phyloP scores from a whole-genome alignment of 2,797 vertebrate species.

The Furcifer pardalis region DNA sequence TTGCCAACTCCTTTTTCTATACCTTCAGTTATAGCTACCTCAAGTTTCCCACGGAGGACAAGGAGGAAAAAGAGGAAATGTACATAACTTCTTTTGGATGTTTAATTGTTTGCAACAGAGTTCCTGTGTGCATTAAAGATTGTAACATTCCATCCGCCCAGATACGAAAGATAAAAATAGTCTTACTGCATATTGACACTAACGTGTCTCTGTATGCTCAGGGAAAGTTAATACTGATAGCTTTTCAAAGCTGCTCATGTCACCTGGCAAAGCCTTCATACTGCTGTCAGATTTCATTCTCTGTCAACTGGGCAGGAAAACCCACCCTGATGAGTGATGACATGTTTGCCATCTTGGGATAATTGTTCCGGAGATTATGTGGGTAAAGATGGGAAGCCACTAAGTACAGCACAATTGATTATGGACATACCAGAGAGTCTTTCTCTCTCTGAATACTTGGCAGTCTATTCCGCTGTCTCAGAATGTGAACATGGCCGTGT shows the following conservation, averaged over 20 bases:
- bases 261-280: not conserved
- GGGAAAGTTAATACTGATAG: constrained; percentile 34
- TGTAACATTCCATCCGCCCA: constrained; percentile 6
- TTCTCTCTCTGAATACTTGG: not conserved
- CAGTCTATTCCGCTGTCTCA: not conserved
- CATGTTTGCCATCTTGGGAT: not conserved
- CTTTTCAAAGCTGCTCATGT: constrained; percentile 6
- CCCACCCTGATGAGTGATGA: not conserved
- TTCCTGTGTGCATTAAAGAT: not conserved
- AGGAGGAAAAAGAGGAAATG: not conserved
- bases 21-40: not conserved
- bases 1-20: not conserved
- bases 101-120: not conserved
- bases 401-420: not conserved
- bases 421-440: constrained; percentile 6
- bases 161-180: not conserved
- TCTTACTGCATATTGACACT: constrained; percentile 8
- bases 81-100: not conserved
- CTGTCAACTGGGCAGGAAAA: constrained; percentile 8
- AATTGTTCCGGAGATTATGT: constrained; percentile 13
- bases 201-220: constrained; percentile 23
- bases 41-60: not conserved
- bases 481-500: not conserved
- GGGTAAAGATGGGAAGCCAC: not conserved
- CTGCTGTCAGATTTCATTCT: not conserved